These are phyloP conservation scores for Myathropa florea DNA, from an alignment of 2,888 invertebrate species.

Conservation along the genomic window DNA sequence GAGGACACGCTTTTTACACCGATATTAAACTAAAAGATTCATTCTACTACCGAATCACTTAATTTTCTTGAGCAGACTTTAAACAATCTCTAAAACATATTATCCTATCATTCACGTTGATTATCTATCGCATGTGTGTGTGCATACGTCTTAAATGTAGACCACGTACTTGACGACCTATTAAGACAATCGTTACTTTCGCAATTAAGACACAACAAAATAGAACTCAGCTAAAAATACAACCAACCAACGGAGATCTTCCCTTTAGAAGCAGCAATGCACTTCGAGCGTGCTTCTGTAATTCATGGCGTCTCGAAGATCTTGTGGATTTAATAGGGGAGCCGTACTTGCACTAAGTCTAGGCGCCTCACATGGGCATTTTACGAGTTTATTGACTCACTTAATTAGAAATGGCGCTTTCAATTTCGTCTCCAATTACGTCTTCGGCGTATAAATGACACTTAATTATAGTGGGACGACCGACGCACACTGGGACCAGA, in stretches of 20 bases:
- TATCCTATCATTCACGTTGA: conserved; percentile 7
- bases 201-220: conserved; percentile 7
- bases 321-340: neutral
- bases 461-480: conserved; percentile 17
- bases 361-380: conserved; percentile 8
- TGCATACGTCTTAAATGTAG: conserved; percentile 48
- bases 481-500: neutral
- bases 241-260: neutral
- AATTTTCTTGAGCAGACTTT: neutral
- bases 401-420: conserved; percentile 47
- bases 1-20: no score
- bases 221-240: conserved; percentile 39
- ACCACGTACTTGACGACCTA: conserved; percentile 69
- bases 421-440: conserved; percentile 46
- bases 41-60: neutral
- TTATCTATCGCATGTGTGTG: conserved; percentile 13
- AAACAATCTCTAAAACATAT: conserved; percentile 19
- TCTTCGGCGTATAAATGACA: conserved; percentile 17
- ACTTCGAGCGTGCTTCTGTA: conserved; percentile 8
- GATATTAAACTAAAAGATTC: no score
- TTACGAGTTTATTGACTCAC: conserved; percentile 58
- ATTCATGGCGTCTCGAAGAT: neutral
- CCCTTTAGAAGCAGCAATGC: conserved; percentile 1
- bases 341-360: neutral
- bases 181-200: conserved; percentile 57